Evolutionary conservation across 2,888 invertebrate species (phyloP).

Genomic region (Drosophila lutescens): DNA sequence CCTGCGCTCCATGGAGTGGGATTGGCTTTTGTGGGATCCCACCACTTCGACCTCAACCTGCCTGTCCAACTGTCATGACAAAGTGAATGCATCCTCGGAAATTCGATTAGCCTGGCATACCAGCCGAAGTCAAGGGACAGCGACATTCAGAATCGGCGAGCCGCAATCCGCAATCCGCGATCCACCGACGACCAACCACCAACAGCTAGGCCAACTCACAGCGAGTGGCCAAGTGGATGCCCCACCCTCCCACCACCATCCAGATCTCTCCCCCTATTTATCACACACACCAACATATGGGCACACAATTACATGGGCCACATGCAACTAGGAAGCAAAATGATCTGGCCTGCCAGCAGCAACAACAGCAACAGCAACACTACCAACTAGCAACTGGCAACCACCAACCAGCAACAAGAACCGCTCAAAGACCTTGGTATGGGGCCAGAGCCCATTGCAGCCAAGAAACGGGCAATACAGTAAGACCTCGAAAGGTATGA

Average conservation of each 20-base stretch:
- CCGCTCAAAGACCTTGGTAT: constrained; percentile 74
- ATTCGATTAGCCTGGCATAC: constrained; percentile 52
- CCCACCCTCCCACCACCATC: constrained; percentile 13
- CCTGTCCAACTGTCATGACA: constrained; percentile 47
- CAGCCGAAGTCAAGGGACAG: constrained; percentile 63
- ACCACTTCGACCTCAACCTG: constrained; percentile 46
- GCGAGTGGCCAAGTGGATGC: constrained; percentile 37
- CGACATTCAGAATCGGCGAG: constrained; percentile 57
- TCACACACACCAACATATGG: constrained; percentile 36
- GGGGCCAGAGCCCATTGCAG: constrained; percentile 53
- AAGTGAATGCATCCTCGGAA: constrained; percentile 47
- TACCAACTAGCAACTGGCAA: constrained; percentile 33
- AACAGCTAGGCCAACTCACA: constrained; percentile 51
- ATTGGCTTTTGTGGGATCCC: constrained; percentile 37
- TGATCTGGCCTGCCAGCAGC: constrained; percentile 75
- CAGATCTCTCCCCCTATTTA: constrained; percentile 37
- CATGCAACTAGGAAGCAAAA: constrained; percentile 80
- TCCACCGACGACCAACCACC: constrained; percentile 9
- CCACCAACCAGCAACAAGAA: constrained; percentile 39
- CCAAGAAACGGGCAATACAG: constrained; percentile 32
- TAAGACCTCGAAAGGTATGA: not conserved
- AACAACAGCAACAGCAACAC: constrained; percentile 34
- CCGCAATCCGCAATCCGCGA: constrained; percentile 25
- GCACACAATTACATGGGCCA: constrained; percentile 71
- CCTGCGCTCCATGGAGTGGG: constrained; percentile 29